Percentiles rank a stretch among this genome's conserved stretches.
Conservation (phyloP, 2,797 vertebrate genomes). For the Lepidocolaptes lacrymiger region DNA sequence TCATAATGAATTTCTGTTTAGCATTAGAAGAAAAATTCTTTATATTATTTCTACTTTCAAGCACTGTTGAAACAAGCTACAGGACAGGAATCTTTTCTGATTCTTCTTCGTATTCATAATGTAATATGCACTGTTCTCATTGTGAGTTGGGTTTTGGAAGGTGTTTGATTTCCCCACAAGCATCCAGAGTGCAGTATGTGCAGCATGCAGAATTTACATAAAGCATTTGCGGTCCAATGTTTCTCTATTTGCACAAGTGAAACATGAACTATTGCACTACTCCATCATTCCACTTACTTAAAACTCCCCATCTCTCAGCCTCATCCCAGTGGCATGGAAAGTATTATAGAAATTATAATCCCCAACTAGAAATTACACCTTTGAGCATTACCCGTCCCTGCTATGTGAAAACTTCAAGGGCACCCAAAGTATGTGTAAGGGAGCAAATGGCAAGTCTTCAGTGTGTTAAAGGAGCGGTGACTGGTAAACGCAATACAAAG, state of each 20-base stretch:
- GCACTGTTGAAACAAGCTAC: not conserved
- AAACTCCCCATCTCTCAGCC: not conserved
- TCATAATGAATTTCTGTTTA: not conserved
- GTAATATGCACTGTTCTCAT: accelerated
- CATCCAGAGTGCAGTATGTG: not conserved
- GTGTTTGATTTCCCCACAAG: not conserved
- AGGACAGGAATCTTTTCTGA: not conserved
- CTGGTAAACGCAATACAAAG: not conserved
- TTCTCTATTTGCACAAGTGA: not conserved
- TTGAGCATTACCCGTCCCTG: not conserved
- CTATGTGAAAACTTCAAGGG: not conserved
- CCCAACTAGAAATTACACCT: not conserved
- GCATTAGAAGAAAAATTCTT: not conserved
- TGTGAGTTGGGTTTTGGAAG: not conserved
- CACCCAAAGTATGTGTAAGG: not conserved
- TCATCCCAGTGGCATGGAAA: not conserved
- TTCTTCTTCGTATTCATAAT: not conserved
- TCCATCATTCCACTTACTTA: not conserved
- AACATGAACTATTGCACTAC: not conserved
- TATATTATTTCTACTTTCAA: not conserved
- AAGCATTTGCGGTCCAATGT: not conserved
- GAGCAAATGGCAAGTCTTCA: not conserved
- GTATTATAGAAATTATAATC: not conserved
- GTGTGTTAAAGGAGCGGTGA: not conserved
- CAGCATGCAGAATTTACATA: not conserved